Evolutionary conservation across 1,140 invertebrate genomes (phyloP).

Genomic region (Catajapyx aquilonaris): DNA sequence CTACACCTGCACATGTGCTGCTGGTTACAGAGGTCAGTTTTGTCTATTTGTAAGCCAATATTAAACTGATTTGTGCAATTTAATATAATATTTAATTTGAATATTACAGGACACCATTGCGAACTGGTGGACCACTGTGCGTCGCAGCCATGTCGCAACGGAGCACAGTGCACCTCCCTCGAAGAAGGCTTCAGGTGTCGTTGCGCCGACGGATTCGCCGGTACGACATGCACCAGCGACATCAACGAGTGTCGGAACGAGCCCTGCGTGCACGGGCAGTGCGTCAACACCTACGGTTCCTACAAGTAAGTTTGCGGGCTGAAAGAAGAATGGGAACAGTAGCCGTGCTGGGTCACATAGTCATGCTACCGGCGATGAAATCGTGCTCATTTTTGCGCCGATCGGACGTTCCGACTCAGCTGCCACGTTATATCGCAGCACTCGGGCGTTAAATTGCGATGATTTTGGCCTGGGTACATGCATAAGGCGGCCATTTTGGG

Average conservation of each 20-base stretch:
- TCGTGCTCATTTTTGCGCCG: too few relatives aligned
- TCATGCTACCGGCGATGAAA: too few relatives aligned
- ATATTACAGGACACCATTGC: constrained; percentile 55
- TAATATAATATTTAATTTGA: constrained; percentile 1
- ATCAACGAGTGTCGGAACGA: constrained; percentile 61
- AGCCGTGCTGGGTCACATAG: too few relatives aligned
- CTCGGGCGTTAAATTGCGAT: too few relatives aligned
- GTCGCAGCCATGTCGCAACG: constrained; percentile 66
- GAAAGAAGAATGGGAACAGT: too few relatives aligned
- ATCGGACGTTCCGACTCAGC: too few relatives aligned
- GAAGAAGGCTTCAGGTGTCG: constrained; percentile 55
- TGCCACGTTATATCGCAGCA: too few relatives aligned
- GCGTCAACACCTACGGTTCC: constrained; percentile 70
- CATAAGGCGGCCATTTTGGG: too few relatives aligned
- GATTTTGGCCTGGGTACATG: too few relatives aligned
- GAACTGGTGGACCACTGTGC: constrained; percentile 74
- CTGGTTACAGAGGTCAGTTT: constrained; percentile 59
- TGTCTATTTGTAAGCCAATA: constrained; percentile 8
- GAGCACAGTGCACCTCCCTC: constrained; percentile 53
- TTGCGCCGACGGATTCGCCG: constrained; percentile 69
- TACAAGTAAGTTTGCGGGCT: constrained; percentile 81
- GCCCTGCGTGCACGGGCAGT: constrained; percentile 55
- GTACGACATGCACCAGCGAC: constrained; percentile 64
- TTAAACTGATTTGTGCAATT: constrained; percentile 11
- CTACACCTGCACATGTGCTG: constrained; percentile 61